Base-by-base conservation (phyloP, 2,113 vertebrate species). In the Prinia subflava region DNA sequence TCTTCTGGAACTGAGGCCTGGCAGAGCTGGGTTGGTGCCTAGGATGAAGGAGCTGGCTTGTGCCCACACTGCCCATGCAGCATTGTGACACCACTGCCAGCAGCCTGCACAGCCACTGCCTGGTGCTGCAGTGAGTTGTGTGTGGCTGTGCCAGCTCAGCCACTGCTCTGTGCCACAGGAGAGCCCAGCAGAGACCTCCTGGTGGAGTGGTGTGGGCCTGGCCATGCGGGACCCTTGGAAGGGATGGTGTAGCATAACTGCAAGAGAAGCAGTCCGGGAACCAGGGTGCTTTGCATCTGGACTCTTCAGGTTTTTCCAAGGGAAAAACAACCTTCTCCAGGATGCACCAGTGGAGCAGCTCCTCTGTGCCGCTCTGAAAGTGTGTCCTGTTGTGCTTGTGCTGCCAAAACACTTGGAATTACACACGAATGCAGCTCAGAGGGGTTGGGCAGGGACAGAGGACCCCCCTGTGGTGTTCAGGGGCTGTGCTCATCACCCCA, bases 401-500 rank as follows among this genome's bases (percentile, higher is more conserved):
- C 33, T 1, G 5, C 47, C 25, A 16, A 9, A 55, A 11, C 44
- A 15, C 39, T 42, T 35, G 75, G 30, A 73, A 23, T 41, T 25
- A 11, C 0, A 3, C 0, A 10, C 39, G 24, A 52, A 33, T 2
- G 10, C 42, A 33, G 30, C 47, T 55, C 0, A 3, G 83, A 83
- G 35, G 46, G 47, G 24, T 15, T 2, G 4, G 22, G 22, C 47
- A 53, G 39, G 37, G 47, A 53, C 59, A 64, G 77, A 16, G 10
- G 30, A 55, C 1, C 8, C 16, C 18, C 1, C 28, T 0, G 4
- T 3, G 1, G 4, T 24, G 17, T 20, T 1, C 1, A 57, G 46
- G 53, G 50, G 6, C 68, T 3, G 3, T 83, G 59, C 49, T 70
- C 50, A 3, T 20, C 6, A 1, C 27, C 25, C 13, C 4, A 22